These are phyloP conservation scores for Ceyx cyanopectus DNA, from an alignment of 2,113 vertebrate genomes.

Conservation along the genomic window DNA sequence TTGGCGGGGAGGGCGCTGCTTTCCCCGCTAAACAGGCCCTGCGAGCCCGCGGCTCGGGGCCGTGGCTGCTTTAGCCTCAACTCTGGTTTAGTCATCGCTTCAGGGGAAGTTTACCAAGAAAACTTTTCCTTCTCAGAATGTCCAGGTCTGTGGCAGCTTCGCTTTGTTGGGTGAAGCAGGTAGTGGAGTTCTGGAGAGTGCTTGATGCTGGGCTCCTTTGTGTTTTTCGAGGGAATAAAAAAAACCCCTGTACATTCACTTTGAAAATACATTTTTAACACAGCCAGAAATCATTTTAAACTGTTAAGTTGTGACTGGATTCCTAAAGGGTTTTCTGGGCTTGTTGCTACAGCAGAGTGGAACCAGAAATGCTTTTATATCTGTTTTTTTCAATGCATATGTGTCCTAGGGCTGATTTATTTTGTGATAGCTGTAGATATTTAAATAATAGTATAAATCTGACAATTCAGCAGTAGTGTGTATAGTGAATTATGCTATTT, in stretches of 20 bases:
- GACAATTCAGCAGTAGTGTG: fast-evolving
- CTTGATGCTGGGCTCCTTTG: fast-evolving
- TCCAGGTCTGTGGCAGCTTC: neutral
- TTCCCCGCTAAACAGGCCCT: neutral
- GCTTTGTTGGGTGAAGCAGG: fast-evolving
- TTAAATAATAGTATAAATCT: neutral
- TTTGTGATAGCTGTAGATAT: too few relatives aligned
- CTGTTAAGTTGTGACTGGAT: neutral
- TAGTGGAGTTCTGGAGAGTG: too few relatives aligned
- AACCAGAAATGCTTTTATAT: neutral
- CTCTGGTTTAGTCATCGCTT: neutral
- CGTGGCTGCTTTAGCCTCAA: fast-evolving
- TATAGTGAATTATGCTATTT: fast-evolving
- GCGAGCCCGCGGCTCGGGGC: neutral
- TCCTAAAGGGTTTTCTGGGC: neutral
- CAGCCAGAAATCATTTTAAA: neutral
- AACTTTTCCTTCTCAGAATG: fast-evolving
- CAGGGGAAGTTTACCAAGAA: neutral
- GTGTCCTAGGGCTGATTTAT: neutral
- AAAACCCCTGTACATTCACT: fast-evolving
- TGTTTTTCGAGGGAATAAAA: too few relatives aligned
- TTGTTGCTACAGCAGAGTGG: neutral
- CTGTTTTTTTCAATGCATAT: neutral
- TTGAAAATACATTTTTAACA: neutral
- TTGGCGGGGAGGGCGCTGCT: neutral